Evolutionary conservation across 2,888 invertebrate species (phyloP).

Genomic region (Encarsia formosa): DNA sequence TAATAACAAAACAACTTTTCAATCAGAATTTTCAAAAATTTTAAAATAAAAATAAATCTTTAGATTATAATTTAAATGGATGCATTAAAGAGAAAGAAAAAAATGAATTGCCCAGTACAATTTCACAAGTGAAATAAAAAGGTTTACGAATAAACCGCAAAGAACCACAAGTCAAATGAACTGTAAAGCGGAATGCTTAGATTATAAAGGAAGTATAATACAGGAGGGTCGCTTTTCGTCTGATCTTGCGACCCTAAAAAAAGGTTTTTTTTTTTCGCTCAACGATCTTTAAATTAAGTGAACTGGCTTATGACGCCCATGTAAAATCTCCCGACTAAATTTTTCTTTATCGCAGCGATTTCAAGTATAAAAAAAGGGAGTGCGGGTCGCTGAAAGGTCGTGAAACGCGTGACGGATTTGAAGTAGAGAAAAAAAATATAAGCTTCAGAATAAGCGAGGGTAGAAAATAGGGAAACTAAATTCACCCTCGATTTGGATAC

Average conservation of each 20-base stretch:
- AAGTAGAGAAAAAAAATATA: constrained; percentile 10
- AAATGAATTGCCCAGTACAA: too few relatives aligned
- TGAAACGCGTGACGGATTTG: constrained; percentile 43
- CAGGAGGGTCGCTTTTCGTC: constrained; percentile 20
- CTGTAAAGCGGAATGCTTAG: constrained; percentile 42
- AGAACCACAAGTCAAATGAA: constrained; percentile 41
- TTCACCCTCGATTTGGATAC: constrained; percentile 21
- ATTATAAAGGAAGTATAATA: constrained; percentile 37
- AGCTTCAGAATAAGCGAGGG: neutral
- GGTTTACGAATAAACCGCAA: constrained; percentile 10
- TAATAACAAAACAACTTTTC: too few relatives aligned
- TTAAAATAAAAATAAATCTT: too few relatives aligned
- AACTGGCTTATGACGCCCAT: constrained; percentile 45
- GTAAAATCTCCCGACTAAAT: constrained; percentile 43
- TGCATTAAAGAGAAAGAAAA: too few relatives aligned
- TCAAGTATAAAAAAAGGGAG: constrained; percentile 2
- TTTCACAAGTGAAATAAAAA: neutral
- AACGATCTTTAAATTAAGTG: constrained; percentile 48
- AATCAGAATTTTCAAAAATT: too few relatives aligned
- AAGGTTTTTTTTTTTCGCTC: constrained; percentile 30
- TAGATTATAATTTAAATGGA: too few relatives aligned
- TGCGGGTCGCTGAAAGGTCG: constrained; percentile 21
- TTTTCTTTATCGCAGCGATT: constrained; percentile 28
- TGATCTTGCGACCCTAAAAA: constrained; percentile 10
- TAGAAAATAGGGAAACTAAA: constrained; percentile 7